These are phyloP conservation scores for Parascotia fuliginaria DNA, from an alignment of 2,888 invertebrate species.

Conservation along the genomic window DNA sequence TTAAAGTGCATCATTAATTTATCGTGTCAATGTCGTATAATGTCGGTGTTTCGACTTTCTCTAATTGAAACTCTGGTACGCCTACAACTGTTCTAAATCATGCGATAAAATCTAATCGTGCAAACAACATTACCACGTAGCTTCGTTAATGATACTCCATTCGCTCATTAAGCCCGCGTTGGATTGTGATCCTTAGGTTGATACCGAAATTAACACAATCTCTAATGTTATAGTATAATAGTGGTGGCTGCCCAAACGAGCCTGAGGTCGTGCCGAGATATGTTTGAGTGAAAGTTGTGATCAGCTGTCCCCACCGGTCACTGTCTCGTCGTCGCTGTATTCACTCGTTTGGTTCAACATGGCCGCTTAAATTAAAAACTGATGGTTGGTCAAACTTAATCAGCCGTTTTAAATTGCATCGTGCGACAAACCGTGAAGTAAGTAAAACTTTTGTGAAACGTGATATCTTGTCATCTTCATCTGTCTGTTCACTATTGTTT, in stretches of 20 bases:
- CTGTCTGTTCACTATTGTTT: too few species aligned
- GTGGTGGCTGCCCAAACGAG: slow-evolving; percentile 30
- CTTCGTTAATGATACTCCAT: slow-evolving; percentile 18
- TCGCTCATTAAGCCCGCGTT: slow-evolving; percentile 31
- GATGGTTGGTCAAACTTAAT: slow-evolving; percentile 25
- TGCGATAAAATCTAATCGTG: slow-evolving; percentile 37
- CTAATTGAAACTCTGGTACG: slow-evolving; percentile 38
- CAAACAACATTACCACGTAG: slow-evolving; percentile 36
- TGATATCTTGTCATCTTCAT: neutral
- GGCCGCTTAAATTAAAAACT: slow-evolving; percentile 29
- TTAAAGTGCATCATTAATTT: slow-evolving; percentile 20
- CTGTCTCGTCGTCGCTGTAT: slow-evolving; percentile 21
- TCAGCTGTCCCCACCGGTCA: slow-evolving; percentile 30
- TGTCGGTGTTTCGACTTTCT: slow-evolving; percentile 37
- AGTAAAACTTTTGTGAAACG: neutral
- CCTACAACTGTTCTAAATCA: slow-evolving; percentile 31
- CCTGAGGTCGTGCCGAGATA: slow-evolving; percentile 58
- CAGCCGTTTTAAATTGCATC: slow-evolving; percentile 24
- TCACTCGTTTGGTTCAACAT: slow-evolving; percentile 39
- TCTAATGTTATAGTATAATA: slow-evolving; percentile 13
- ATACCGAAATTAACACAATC: slow-evolving; percentile 24
- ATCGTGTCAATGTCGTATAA: slow-evolving; percentile 30
- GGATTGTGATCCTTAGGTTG: slow-evolving; percentile 34
- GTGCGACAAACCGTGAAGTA: slow-evolving; percentile 5
- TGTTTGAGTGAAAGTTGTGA: slow-evolving; percentile 60